Evolutionary conservation across 2,797 vertebrate genomes (phyloP), one percentile per base, ranked within the genome.

Genomic region (Acestrorhynchus altus): DNA sequence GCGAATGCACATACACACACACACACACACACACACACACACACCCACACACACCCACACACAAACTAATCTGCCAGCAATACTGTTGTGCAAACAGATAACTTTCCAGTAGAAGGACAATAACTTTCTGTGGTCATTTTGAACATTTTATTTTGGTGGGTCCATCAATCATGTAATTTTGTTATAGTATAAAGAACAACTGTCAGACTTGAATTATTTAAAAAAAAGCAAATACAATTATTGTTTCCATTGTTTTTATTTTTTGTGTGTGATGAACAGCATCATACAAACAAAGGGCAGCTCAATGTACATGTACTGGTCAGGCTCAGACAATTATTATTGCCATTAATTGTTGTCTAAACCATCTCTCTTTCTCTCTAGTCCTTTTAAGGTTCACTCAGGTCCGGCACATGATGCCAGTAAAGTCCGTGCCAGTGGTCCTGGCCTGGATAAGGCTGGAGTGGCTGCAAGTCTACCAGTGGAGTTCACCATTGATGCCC

Each of bases 401-500:
- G 92, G 95, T 85, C 97, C 97, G 1, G 92, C 94, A 52, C 95
- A 98, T 0, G 97, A 99, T 0, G 97, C 97, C 90, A 99, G 97
- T 83, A 99, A 99, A 86, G 97, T 99, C 8, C 93, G 95, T 0
- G 97, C 97, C 75, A 99, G 96, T 0, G 97, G 97, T 4, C 97
- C 97, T 0, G 97, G 97, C 28, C 94, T 99, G 70, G 95, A 96
- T 2, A 91, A 93, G 0, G 91, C 95, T 0, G 97, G 97, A 65
- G 95, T 99, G 81, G 88, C 95, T 0, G 97, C 97, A 74, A 99
- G 97, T 79, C 85, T 98, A 20, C 97, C 97, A 0, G 97, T 99
- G 4, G 97, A 98, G 86, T 99, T 99, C 87, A 98, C 97, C 81
- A 98, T 99, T 0, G 97, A 99, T 0, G 97, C 97, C 0, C 94